Conservation (phyloP, 2,888 invertebrate genomes). For the Cordilura impudica region DNA sequence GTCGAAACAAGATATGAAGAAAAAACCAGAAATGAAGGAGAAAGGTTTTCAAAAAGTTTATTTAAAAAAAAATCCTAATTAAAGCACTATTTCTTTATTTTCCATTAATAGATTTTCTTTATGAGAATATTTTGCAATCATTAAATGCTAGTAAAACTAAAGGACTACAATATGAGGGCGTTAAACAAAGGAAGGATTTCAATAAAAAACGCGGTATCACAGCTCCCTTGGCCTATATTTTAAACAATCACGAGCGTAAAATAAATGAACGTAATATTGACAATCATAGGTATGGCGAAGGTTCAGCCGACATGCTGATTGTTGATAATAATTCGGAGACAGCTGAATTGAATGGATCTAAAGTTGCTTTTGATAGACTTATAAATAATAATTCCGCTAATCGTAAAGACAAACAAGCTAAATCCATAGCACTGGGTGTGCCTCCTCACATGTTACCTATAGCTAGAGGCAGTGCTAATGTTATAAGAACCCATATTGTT, state of each 20-base stretch:
- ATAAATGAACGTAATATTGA: neutral
- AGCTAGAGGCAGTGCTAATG: neutral
- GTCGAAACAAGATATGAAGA: neutral
- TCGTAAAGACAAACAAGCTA: no score
- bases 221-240: neutral
- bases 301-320: no score
- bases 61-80: neutral
- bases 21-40: neutral
- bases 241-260: neutral
- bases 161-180: no score
- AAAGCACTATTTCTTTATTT: neutral
- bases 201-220: neutral
- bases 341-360: no score
- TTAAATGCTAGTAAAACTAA: neutral
- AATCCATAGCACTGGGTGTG: no score
- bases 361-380: no score
- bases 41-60: neutral
- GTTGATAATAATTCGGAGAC: no score
- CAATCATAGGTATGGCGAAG: no score
- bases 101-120: neutral
- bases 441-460: neutral
- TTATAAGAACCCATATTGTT: conserved; percentile 5
- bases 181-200: no score
- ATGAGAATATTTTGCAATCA: neutral
- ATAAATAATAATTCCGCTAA: no score